phyloP scores from a whole-genome alignment of 2,888 invertebrate species.

The Dioctria linearis region DNA sequence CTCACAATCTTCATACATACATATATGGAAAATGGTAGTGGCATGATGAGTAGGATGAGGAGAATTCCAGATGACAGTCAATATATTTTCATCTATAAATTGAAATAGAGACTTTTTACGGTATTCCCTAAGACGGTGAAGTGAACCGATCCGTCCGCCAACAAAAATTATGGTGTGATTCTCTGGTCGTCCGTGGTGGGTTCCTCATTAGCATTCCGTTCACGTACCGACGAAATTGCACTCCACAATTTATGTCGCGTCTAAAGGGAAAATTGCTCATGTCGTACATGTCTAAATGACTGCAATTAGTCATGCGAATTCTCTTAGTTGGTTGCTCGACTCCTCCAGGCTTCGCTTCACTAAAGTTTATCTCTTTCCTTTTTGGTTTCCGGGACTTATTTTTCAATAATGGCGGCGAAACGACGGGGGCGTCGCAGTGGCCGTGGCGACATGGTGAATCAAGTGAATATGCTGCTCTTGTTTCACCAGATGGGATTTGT shows the following conservation, averaged over 20 bases:
- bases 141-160: no score
- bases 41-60: no score
- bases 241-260: constrained; percentile 50
- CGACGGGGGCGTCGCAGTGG: background rate
- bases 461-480: background rate
- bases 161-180: background rate
- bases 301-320: constrained; percentile 51
- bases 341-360: background rate
- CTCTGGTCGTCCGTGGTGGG: background rate
- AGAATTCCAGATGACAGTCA: background rate
- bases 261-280: constrained; percentile 47
- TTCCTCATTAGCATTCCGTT: constrained; percentile 1
- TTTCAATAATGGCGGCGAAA: background rate
- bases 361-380: background rate
- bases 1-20: no score
- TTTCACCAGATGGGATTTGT: constrained; percentile 43
- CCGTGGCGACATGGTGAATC: background rate
- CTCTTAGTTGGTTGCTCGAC: background rate
- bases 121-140: no score
- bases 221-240: constrained; percentile 46
- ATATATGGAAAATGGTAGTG: no score
- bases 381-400: background rate
- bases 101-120: constrained; percentile 30
- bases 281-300: constrained; percentile 44
- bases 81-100: constrained; percentile 39